Evolutionary conservation across 2,113 vertebrate genomes (phyloP).

Genomic region (Leucoraja erinaceus): DNA sequence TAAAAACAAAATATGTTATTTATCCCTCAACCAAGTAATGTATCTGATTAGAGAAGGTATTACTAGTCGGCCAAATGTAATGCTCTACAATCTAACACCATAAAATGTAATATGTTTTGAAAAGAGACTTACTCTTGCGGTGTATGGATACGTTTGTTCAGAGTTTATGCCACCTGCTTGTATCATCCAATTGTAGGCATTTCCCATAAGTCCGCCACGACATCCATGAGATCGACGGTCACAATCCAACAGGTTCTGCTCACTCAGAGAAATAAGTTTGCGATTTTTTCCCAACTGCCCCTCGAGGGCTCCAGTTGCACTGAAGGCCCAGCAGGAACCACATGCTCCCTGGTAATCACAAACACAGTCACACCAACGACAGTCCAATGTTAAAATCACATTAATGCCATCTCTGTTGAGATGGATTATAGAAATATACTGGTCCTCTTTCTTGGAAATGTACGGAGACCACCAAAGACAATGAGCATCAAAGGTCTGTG

Average conservation of each 20-base stretch:
- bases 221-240: constrained; percentile 77
- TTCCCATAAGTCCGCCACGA: constrained; percentile 87
- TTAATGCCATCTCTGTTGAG: neutral
- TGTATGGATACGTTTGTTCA: constrained; percentile 76
- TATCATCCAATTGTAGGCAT: constrained; percentile 77
- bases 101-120: neutral
- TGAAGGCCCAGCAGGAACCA: constrained; percentile 95
- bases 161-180: constrained; percentile 83
- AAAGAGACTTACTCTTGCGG: constrained; percentile 64
- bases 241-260: constrained; percentile 92
- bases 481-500: neutral
- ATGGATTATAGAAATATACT: neutral
- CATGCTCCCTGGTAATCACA: constrained; percentile 67
- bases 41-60: too few species aligned
- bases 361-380: neutral
- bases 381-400: neutral
- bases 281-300: constrained; percentile 79
- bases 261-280: constrained; percentile 74
- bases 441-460: neutral
- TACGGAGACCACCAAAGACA: neutral
- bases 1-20: too few species aligned
- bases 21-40: too few species aligned
- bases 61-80: too few species aligned
- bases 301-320: constrained; percentile 84
- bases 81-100: too few species aligned